phyloP scores from a whole-genome alignment of 2,113 vertebrate genomes.

The Caranx melampygus region DNA sequence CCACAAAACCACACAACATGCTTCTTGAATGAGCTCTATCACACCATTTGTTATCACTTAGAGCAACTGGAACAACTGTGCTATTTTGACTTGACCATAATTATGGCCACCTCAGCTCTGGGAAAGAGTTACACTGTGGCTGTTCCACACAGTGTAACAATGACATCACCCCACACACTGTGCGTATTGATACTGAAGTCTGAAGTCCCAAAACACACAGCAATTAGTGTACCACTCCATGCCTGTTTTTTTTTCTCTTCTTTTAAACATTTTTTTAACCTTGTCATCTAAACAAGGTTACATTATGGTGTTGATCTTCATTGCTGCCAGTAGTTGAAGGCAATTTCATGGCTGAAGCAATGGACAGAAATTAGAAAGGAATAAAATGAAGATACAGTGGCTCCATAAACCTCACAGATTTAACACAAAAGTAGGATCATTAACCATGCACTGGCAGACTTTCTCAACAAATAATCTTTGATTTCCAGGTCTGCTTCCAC shows the following conservation, averaged over 20 bases:
- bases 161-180: background rate
- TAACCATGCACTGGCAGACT: background rate
- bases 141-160: conserved; percentile 6
- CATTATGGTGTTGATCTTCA: background rate
- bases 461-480: conserved; percentile 2
- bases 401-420: background rate
- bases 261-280: background rate
- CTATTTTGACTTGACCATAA: conserved; percentile 18
- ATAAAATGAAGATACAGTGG: background rate
- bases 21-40: conserved; percentile 19
- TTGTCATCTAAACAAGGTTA: conserved; percentile 23
- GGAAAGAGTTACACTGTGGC: conserved; percentile 1
- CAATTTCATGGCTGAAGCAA: background rate
- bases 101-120: background rate
- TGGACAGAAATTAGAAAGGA: background rate
- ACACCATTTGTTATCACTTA: conserved; percentile 35
- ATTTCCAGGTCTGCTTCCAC: conserved; percentile 88
- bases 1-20: conserved; percentile 13
- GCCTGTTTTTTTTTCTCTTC: background rate
- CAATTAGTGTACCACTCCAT: conserved; percentile 6
- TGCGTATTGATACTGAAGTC: conserved; percentile 11
- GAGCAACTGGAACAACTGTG: conserved; percentile 15
- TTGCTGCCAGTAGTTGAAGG: background rate
- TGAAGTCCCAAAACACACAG: conserved; percentile 12
- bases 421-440: background rate